Conservation (phyloP, 2,113 vertebrate genomes). For the Ardeotis arabs region DNA sequence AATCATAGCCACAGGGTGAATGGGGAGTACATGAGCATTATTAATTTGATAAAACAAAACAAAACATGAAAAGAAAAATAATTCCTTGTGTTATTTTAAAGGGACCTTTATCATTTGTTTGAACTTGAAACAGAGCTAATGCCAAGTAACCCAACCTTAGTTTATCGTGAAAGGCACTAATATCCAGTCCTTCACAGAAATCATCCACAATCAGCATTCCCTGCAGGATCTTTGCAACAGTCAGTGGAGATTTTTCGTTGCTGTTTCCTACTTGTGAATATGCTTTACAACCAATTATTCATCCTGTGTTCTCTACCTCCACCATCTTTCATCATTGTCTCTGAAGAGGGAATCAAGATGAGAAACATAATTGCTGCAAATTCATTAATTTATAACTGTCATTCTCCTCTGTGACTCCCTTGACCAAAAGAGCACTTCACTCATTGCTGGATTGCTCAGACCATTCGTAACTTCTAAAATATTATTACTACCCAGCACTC, state of each 20-base stretch:
- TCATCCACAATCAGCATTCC: not conserved
- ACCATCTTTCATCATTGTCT: not conserved
- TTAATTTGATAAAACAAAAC: conserved; percentile 55
- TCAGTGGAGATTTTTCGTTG: not conserved
- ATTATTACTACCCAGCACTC: not conserved
- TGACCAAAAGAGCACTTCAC: not conserved
- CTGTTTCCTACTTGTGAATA: not conserved
- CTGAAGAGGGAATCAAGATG: not conserved
- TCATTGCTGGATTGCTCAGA: not conserved
- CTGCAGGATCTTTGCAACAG: not conserved
- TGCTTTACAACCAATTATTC: not conserved
- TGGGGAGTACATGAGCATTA: conserved; percentile 21
- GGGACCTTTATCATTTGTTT: conserved; percentile 42
- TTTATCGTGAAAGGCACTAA: conserved; percentile 40
- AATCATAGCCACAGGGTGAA: conserved; percentile 22
- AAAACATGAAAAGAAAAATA: conserved; percentile 36
- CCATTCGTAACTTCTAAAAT: not conserved
- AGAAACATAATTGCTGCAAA: not conserved
- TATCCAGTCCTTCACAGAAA: conserved; percentile 25
- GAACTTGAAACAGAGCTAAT: conserved; percentile 45
- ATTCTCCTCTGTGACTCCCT: not conserved
- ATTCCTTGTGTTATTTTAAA: conserved; percentile 26
- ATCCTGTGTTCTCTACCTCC: not conserved
- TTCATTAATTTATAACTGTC: not conserved
- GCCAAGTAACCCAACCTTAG: conserved; percentile 37